phyloP scores from a whole-genome alignment of 2,797 vertebrate genomes.

The Sebastes matsubarae region DNA sequence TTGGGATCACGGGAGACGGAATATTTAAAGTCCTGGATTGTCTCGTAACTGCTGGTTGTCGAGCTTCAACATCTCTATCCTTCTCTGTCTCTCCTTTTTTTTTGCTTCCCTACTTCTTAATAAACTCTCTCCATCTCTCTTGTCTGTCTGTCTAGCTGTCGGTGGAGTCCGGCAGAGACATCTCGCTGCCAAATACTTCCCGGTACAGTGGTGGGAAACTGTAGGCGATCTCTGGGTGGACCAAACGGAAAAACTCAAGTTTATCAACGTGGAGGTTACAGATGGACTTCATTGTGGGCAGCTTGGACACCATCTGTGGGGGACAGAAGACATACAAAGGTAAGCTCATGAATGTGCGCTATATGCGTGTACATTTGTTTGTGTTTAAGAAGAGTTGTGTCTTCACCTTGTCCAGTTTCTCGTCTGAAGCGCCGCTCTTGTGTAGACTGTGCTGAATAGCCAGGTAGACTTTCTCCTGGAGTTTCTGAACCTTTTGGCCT shows the following conservation, averaged over 20 bases:
- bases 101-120: constrained; percentile 52
- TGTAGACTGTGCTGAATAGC: constrained; percentile 91
- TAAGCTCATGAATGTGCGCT: neutral
- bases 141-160: constrained; percentile 80
- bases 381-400: neutral
- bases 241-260: constrained; percentile 91
- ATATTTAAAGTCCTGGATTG: constrained; percentile 78
- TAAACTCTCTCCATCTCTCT: constrained; percentile 48
- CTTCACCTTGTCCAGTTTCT: constrained; percentile 90
- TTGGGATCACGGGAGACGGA: constrained; percentile 69
- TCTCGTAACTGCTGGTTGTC: constrained; percentile 79
- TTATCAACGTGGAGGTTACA: constrained; percentile 93
- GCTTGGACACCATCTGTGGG: constrained; percentile 89
- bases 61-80: constrained; percentile 69
- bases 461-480: constrained; percentile 91
- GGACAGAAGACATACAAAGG: constrained; percentile 18
- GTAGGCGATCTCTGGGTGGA: constrained; percentile 90
- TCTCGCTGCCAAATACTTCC: constrained; percentile 92
- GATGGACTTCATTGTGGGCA: constrained; percentile 92
- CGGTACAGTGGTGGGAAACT: constrained; percentile 92
- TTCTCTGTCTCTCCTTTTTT: constrained; percentile 64
- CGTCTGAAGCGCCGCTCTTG: constrained; percentile 83
- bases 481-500: constrained; percentile 89
- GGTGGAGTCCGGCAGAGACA: constrained; percentile 87
- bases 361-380: neutral